phyloP scores from a whole-genome alignment of 2,888 invertebrate species.

The Sesia apiformis region DNA sequence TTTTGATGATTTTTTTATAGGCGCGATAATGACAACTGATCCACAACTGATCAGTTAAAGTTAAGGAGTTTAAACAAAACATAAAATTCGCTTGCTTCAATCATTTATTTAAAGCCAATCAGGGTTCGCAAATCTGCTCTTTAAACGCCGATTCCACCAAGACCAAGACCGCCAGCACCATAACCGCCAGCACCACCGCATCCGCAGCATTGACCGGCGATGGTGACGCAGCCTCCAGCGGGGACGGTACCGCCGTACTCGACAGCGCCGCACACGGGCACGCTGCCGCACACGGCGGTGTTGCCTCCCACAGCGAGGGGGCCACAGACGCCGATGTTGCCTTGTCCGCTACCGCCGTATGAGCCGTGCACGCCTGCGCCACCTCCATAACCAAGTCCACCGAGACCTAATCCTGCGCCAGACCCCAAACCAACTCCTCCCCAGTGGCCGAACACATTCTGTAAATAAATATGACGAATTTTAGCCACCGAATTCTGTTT shows the following conservation, averaged over 20 bases:
- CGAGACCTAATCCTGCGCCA: not conserved
- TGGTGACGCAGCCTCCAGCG: conserved; percentile 18
- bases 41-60: not conserved
- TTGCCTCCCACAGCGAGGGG: conserved; percentile 21
- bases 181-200: not conserved
- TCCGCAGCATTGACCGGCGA: conserved; percentile 6
- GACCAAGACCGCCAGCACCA: not conserved
- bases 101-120: not conserved
- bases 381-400: no score
- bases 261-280: conserved; percentile 30
- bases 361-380: no score
- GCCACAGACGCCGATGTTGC: conserved; percentile 18
- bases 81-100: not conserved
- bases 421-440: not conserved
- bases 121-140: not conserved
- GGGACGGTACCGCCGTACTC: conserved; percentile 23
- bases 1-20: not conserved
- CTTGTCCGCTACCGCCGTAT: conserved; percentile 22
- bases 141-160: not conserved
- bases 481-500: not conserved
- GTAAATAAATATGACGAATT: not conserved
- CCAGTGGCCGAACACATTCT: not conserved
- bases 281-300: conserved; percentile 23
- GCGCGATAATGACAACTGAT: not conserved
- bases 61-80: not conserved